phyloP scores from a whole-genome alignment of 2,888 invertebrate species.

The Nasonovia ribisnigri region DNA sequence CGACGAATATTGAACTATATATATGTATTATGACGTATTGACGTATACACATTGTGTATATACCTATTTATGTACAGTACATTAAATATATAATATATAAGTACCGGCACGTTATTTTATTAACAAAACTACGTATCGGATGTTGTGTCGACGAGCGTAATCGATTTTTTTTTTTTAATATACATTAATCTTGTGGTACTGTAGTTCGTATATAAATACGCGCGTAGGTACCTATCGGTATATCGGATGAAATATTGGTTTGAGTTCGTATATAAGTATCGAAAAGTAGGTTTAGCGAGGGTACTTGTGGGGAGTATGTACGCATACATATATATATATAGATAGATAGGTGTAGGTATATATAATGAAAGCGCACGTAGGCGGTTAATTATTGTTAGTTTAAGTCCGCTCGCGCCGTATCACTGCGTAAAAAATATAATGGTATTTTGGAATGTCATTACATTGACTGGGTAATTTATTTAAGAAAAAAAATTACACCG shows the following conservation, averaged over 20 bases:
- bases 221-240: slow-evolving; percentile 30
- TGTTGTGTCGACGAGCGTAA: slow-evolving; percentile 30
- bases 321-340: neutral
- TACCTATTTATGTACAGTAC: neutral
- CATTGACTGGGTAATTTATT: slow-evolving; percentile 9
- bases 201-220: neutral
- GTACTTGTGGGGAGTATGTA: neutral
- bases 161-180: slow-evolving; percentile 19
- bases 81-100: neutral
- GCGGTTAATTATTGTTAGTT: slow-evolving; percentile 53
- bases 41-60: neutral
- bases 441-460: slow-evolving; percentile 28
- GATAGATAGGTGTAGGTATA: neutral
- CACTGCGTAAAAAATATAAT: neutral
- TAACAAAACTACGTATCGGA: neutral
- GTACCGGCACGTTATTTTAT: neutral
- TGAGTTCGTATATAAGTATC: neutral
- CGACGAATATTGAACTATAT: neutral
- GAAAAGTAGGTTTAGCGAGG: neutral
- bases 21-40: neutral
- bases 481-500: neutral
- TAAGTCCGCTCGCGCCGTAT: slow-evolving; percentile 1
- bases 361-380: slow-evolving; percentile 8
- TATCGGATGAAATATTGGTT: slow-evolving; percentile 40
- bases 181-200: slow-evolving; percentile 26